These are phyloP conservation scores for Cerceris ruficornis DNA, from an alignment of 2,888 invertebrate species.

Conservation along the genomic window DNA sequence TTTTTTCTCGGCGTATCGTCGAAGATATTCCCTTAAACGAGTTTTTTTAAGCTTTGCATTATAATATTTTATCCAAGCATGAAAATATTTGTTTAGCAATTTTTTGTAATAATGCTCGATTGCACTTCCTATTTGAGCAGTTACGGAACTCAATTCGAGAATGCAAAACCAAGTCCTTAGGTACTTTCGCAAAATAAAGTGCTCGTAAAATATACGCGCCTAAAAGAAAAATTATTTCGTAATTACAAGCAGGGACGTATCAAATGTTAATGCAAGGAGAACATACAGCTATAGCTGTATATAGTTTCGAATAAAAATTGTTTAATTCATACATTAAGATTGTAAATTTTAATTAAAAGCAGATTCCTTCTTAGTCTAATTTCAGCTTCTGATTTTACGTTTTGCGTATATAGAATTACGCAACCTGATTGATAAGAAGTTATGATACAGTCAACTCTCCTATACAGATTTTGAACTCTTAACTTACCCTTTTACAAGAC, in stretches of 20 bases:
- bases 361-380: no score
- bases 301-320: not conserved
- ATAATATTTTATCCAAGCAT: constrained; percentile 51
- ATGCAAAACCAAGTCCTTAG: constrained; percentile 26
- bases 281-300: not conserved
- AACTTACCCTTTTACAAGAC: no score
- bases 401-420: no score
- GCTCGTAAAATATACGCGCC: constrained; percentile 24
- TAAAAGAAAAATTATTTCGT: constrained; percentile 23
- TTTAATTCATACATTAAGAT: no score
- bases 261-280: not conserved
- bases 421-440: no score
- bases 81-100: constrained; percentile 41
- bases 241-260: not conserved
- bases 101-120: constrained; percentile 30
- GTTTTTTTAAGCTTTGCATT: constrained; percentile 40
- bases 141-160: constrained; percentile 8
- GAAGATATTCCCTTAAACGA: constrained; percentile 12
- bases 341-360: no score
- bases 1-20: constrained; percentile 26
- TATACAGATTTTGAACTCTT: no score
- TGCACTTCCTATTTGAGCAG: constrained; percentile 24
- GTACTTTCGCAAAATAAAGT: constrained; percentile 19
- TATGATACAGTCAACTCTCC: no score
- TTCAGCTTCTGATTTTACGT: no score